A percentile compares a stretch with the other conserved stretches of the same genome.
Conservation (phyloP, 2,797 vertebrate genomes). For the Ara ararauna region DNA sequence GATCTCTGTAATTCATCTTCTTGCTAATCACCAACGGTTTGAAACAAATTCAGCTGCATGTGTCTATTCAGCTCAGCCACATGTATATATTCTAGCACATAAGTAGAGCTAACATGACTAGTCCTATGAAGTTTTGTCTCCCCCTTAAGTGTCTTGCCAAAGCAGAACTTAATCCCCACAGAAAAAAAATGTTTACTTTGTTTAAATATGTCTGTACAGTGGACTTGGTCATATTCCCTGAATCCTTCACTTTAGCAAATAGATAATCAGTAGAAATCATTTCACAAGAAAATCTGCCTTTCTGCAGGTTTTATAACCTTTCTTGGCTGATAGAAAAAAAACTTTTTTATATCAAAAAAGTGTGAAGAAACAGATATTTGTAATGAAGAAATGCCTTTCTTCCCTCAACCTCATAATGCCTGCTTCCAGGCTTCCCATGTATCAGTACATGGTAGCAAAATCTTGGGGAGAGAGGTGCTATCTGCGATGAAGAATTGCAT, state of each 20-base stretch:
- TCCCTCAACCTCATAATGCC: background rate
- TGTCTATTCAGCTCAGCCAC: background rate
- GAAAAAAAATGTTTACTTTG: background rate
- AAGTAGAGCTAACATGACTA: background rate
- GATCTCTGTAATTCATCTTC: slow-evolving; percentile 26
- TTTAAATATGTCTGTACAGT: background rate
- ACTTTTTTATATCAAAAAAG: background rate
- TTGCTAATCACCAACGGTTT: background rate
- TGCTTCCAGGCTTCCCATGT: background rate
- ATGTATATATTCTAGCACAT: background rate
- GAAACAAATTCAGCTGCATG: background rate
- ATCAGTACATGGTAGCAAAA: background rate
- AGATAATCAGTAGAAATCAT: background rate
- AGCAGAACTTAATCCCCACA: background rate
- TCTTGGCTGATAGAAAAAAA: background rate
- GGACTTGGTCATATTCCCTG: background rate
- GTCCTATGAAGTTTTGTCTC: background rate
- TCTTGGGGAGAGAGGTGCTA: background rate
- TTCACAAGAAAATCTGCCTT: background rate
- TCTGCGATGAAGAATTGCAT: background rate
- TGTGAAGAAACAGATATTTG: background rate
- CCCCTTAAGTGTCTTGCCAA: background rate
- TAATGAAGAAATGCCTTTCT: background rate
- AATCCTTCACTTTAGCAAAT: background rate
- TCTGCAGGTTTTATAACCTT: background rate